These are phyloP conservation scores for Drosophila grimshawi DNA, from an alignment of 1,140 invertebrate genomes.

Conservation along the genomic window DNA sequence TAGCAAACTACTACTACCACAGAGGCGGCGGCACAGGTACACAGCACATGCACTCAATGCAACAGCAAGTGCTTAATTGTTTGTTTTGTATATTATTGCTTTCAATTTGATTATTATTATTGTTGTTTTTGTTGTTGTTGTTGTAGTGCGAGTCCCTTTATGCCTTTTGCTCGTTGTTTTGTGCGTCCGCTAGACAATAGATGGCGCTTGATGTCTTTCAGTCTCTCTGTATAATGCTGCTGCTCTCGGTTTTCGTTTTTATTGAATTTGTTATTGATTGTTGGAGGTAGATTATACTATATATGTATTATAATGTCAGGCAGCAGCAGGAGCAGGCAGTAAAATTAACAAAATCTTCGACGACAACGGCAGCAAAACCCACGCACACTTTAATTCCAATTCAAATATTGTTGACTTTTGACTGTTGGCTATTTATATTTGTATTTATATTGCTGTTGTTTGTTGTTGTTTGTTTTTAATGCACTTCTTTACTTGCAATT, in stretches of 20 bases:
- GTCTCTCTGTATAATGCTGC: conserved; percentile 10
- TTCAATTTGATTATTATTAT: conserved; percentile 18
- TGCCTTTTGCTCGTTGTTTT: conserved; percentile 6
- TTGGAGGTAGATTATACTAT: conserved; percentile 45
- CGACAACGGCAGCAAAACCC: too few species aligned
- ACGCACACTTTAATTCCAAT: conserved; percentile 6
- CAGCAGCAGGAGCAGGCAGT: conserved; percentile 20
- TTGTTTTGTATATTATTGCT: background rate
- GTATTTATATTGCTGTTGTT: background rate
- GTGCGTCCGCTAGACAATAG: conserved; percentile 39
- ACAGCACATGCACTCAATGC: conserved; percentile 14
- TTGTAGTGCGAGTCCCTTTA: conserved; percentile 11
- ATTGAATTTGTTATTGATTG: conserved; percentile 9
- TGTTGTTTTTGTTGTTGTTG: conserved; percentile 4
- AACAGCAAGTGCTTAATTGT: background rate
- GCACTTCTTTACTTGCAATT: conserved; percentile 51
- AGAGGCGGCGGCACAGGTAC: background rate
- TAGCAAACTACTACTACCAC: background rate
- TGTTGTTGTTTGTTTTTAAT: conserved; percentile 32
- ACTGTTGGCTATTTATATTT: too few species aligned
- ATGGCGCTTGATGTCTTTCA: conserved; percentile 39
- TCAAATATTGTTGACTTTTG: conserved; percentile 3
- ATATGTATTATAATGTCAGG: conserved; percentile 9
- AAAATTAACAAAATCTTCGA: too few species aligned
- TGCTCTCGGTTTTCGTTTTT: conserved; percentile 10